phyloP scores from a whole-genome alignment of 2,113 vertebrate genomes.

The Xyrauchen texanus region DNA sequence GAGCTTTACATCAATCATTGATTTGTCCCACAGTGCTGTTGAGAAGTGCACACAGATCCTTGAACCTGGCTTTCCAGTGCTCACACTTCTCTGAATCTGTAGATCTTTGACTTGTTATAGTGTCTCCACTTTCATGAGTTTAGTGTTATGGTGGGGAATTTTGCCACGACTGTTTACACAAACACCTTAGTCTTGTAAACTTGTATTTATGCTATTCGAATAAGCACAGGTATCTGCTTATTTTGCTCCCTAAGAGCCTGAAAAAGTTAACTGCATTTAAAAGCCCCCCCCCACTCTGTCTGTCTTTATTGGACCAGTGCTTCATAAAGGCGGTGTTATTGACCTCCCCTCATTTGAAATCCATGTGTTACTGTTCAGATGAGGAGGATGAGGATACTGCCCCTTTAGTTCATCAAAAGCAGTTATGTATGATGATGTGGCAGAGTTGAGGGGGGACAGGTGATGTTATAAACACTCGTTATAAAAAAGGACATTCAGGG shows the following conservation, averaged over 20 bases:
- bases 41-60: slow-evolving; percentile 13
- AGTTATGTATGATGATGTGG: slow-evolving; percentile 31
- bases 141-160: slow-evolving; percentile 29
- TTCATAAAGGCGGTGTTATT: slow-evolving; percentile 43
- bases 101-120: too few relatives aligned
- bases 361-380: slow-evolving; percentile 66
- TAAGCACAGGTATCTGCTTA: slow-evolving; percentile 9
- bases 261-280: slow-evolving; percentile 25
- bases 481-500: slow-evolving; percentile 86
- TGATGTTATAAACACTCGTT: too few relatives aligned
- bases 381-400: slow-evolving; percentile 76
- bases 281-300: background rate
- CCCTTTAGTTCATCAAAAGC: slow-evolving; percentile 89
- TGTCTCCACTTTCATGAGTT: slow-evolving; percentile 27
- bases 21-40: slow-evolving; percentile 35
- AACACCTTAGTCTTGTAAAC: slow-evolving; percentile 24
- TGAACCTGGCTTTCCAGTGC: slow-evolving; percentile 36
- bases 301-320: slow-evolving; percentile 10
- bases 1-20: slow-evolving; percentile 26
- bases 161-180: slow-evolving; percentile 29
- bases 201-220: slow-evolving; percentile 26
- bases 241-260: slow-evolving; percentile 6
- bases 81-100: slow-evolving; percentile 24
- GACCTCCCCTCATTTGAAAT: slow-evolving; percentile 47
- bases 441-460: too few relatives aligned